Evolutionary conservation across 2,888 invertebrate species (phyloP).

Genomic region (Sphinx pinastri): DNA sequence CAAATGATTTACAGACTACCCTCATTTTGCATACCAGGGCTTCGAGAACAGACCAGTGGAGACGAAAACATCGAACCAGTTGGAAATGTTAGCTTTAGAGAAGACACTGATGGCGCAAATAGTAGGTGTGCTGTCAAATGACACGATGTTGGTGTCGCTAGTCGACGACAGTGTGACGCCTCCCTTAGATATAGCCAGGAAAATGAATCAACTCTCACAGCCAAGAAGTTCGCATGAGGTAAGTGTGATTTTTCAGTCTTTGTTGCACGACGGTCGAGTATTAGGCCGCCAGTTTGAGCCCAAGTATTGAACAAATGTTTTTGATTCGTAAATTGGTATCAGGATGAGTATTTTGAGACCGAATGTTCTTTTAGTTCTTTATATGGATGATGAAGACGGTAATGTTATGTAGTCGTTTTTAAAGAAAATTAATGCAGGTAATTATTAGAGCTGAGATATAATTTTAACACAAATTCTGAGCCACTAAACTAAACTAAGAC

Average conservation of each 20-base stretch:
- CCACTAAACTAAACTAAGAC: no score
- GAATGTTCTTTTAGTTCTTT: no score
- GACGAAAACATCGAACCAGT: conserved; percentile 82
- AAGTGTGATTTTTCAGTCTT: conserved; percentile 34
- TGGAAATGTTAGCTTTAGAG: conserved; percentile 88
- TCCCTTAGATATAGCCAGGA: conserved; percentile 83
- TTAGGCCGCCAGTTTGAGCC: no score
- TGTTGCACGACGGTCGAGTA: background rate
- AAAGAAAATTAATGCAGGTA: no score
- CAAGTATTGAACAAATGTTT: no score
- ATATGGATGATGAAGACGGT: no score
- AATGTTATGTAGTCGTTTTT: no score
- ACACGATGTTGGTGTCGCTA: conserved; percentile 85
- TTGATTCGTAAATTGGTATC: no score
- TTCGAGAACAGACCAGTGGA: conserved; percentile 83
- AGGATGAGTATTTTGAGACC: no score
- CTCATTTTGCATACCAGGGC: conserved; percentile 52
- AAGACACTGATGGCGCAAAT: conserved; percentile 85
- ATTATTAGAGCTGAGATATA: no score
- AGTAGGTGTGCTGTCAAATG: conserved; percentile 77
- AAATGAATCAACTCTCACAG: conserved; percentile 73
- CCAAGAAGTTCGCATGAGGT: conserved; percentile 73
- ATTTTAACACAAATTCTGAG: no score
- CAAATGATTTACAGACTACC: background rate
- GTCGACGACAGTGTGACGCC: conserved; percentile 81